Evolutionary conservation across 2,113 vertebrate species (phyloP), one percentile per base, ranked within the genome.

Genomic region (Apodemus speciosus): DNA sequence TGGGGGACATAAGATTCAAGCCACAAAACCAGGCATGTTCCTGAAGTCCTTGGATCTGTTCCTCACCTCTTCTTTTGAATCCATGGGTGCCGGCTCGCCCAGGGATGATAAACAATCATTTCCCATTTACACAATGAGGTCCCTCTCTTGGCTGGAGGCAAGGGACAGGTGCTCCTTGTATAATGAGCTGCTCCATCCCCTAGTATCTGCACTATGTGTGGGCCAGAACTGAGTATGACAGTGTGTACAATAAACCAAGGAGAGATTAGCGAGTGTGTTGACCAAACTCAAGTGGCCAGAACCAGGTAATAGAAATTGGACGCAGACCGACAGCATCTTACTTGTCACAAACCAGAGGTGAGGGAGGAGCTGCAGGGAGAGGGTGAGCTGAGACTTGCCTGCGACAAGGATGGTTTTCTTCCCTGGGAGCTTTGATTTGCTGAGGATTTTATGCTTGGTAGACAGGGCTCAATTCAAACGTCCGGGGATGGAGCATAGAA

Each of bases 21-120:
- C 2, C 64, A 71, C 0, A 1, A 30, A 49, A 1, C 2, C 2
- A 16, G 23, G 18, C 0, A 68, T 0, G 8, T 5, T 8, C 16
- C 9, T 21, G 21, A 43, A 60, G 16, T 75, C 38, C 30, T 21
- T 76, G 27, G 30, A 14, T 32, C 43, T n/a, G 5, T 10, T 40
- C 23, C 53, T 85, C 14, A 13, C 10, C 7, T 62, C 35, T 93
- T 20, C 30, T 62, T 86, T 66, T 60, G 21, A 49, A 75, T 14
- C 69, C 60, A 64, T 1, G 13, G 13, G 71, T 51, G 25, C 8
- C 25, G 9, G 40, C 51, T 83, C 71, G 30, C 3, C 76, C 87
- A n/a, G 73, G 58, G 38, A 40, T 40, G 40, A 38, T 58, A 58
- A 81, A 72, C 13, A 53, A 2, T 51, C 20, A 1, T 6, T 25